Evolutionary conservation across 2,113 vertebrate genomes (phyloP).

Genomic region (Eolophus roseicapilla): DNA sequence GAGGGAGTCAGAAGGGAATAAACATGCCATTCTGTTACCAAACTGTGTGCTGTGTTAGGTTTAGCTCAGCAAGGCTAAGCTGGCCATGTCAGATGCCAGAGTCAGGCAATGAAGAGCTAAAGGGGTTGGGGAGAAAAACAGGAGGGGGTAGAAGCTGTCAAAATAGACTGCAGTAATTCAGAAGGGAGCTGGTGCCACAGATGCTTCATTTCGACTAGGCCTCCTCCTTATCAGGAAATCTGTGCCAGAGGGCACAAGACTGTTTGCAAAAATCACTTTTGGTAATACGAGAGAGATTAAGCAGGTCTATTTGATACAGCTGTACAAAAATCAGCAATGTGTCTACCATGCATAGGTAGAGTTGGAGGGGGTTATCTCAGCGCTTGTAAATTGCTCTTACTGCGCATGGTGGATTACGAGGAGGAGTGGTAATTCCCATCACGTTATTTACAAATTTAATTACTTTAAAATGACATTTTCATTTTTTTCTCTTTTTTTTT

Average conservation of each 20-base stretch:
- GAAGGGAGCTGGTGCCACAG: conserved; percentile 70
- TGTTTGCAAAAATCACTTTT: conserved; percentile 75
- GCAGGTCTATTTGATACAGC: conserved; percentile 64
- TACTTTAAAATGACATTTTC: background rate
- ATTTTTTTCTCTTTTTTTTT: background rate
- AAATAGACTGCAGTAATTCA: conserved; percentile 70
- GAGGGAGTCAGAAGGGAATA: conserved; percentile 87
- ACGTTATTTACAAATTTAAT: background rate
- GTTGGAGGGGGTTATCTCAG: background rate
- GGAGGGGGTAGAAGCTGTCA: conserved; percentile 71
- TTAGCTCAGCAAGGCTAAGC: conserved; percentile 73
- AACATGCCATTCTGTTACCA: conserved; percentile 87
- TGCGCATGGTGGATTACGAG: background rate
- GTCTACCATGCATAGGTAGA: conserved; percentile 42
- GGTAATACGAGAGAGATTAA: conserved; percentile 73
- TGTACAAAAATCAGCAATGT: conserved; percentile 36
- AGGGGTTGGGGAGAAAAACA: conserved; percentile 64
- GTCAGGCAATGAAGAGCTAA: conserved; percentile 73
- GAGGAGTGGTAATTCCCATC: background rate
- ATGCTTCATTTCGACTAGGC: conserved; percentile 71
- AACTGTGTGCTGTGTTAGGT: conserved; percentile 75
- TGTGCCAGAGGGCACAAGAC: conserved; percentile 74
- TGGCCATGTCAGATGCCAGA: conserved; percentile 77
- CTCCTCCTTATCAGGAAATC: conserved; percentile 70
- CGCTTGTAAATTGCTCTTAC: background rate